Percentiles rank a stretch among this genome's conserved stretches.
Conservation (phyloP, 2,797 vertebrate species). For the Antennarius maculatus region DNA sequence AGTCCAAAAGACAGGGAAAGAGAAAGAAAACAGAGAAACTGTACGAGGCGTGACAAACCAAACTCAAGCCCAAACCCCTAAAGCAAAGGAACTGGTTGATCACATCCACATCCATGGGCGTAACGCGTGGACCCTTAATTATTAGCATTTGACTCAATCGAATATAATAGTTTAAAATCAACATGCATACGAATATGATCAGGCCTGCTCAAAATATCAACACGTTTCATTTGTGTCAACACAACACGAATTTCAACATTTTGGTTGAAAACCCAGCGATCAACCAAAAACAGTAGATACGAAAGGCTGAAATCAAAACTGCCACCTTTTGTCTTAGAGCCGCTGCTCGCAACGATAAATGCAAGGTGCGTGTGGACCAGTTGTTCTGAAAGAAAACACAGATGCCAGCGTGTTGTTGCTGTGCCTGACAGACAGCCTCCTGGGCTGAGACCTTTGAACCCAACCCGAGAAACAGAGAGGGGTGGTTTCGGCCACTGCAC, state of each 20-base stretch:
- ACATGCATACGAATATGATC: neutral
- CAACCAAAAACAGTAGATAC: slow-evolving; percentile 43
- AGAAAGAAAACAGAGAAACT: slow-evolving; percentile 29
- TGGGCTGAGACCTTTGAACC: slow-evolving; percentile 69
- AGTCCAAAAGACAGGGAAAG: slow-evolving; percentile 10
- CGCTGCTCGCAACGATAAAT: slow-evolving; percentile 17
- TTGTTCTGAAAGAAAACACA: slow-evolving; percentile 34
- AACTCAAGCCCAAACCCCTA: slow-evolving; percentile 9
- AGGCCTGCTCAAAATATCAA: slow-evolving; percentile 4
- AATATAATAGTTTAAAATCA: slow-evolving; percentile 7
- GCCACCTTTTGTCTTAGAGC: slow-evolving; percentile 36
- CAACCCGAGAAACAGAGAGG: slow-evolving; percentile 40
- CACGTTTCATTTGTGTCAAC: slow-evolving; percentile 13
- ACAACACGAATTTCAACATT: slow-evolving; percentile 10
- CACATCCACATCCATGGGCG: slow-evolving; percentile 12
- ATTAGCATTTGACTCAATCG: neutral
- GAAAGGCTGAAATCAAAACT: slow-evolving; percentile 23
- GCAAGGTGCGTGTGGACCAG: neutral
- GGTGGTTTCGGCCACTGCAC: slow-evolving; percentile 76
- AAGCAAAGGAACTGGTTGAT: slow-evolving; percentile 27
- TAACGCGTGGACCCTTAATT: neutral
- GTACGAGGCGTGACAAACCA: slow-evolving; percentile 31
- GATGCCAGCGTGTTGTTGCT: slow-evolving; percentile 12
- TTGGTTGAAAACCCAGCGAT: slow-evolving; percentile 43
- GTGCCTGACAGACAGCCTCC: slow-evolving; percentile 53